phyloP scores from a whole-genome alignment of 2,113 vertebrate species.

The Pedionomus torquatus region DNA sequence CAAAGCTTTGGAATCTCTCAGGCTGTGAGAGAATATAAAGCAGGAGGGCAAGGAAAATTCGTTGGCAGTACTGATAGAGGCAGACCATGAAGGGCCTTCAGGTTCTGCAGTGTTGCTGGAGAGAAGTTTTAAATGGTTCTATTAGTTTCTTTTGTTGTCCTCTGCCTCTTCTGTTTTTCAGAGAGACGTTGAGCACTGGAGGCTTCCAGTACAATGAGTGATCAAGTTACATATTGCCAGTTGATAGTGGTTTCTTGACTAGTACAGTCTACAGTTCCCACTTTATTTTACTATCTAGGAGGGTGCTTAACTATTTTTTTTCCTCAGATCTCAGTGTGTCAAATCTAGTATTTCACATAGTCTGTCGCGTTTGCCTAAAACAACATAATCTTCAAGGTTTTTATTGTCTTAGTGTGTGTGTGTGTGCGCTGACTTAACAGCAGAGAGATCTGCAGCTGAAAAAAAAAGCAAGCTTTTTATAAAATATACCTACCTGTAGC shows the following conservation, averaged over 20 bases:
- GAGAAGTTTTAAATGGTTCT: background rate
- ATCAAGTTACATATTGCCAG: background rate
- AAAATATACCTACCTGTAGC: background rate
- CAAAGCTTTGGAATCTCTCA: background rate
- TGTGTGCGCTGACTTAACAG: background rate
- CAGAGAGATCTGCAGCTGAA: background rate
- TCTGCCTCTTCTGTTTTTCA: background rate
- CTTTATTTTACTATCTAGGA: background rate
- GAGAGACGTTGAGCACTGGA: background rate
- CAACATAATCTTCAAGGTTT: background rate
- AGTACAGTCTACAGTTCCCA: background rate
- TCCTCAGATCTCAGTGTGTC: background rate
- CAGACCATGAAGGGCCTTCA: background rate
- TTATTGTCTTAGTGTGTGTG: background rate
- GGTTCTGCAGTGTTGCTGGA: background rate
- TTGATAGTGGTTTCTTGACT: background rate
- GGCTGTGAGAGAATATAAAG: background rate
- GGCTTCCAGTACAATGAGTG: background rate
- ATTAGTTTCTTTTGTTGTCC: background rate
- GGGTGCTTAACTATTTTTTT: background rate
- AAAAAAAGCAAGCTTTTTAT: background rate
- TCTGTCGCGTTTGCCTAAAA: background rate
- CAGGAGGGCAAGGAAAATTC: background rate
- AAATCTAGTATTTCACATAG: background rate
- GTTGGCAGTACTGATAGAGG: background rate